phyloP scores from a whole-genome alignment of 2,113 vertebrate species.

The Addax nasomaculatus region DNA sequence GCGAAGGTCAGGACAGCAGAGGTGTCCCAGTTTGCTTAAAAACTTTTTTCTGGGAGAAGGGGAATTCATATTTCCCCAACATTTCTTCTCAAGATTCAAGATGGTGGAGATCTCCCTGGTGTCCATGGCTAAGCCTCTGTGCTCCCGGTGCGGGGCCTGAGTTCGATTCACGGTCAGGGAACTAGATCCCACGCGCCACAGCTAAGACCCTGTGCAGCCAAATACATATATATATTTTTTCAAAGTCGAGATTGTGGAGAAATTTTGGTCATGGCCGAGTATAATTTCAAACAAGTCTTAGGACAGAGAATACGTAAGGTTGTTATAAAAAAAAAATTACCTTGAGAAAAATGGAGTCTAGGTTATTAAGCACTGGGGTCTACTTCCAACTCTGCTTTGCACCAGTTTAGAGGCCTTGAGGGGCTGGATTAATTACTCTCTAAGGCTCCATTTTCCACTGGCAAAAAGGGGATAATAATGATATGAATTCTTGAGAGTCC shows the following conservation, averaged over 20 bases:
- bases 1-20: not conserved
- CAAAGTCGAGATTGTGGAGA: not conserved
- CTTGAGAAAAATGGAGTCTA: not conserved
- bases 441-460: not conserved
- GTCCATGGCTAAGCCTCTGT: not conserved
- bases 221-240: not conserved
- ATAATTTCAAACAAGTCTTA: not conserved
- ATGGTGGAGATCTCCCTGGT: not conserved
- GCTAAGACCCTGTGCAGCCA: not conserved
- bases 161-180: not conserved
- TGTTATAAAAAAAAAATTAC: not conserved
- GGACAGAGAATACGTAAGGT: not conserved
- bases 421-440: not conserved
- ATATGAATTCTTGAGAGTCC: not conserved
- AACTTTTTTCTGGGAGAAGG: not conserved
- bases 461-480: not conserved
- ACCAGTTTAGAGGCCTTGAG: not conserved
- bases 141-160: not conserved
- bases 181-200: not conserved
- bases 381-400: not conserved
- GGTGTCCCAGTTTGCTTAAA: not conserved
- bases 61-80: not conserved
- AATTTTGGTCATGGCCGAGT: not conserved
- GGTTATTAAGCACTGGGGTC: not conserved
- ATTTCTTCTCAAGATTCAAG: constrained; percentile 15